Evolutionary conservation across 2,113 vertebrate genomes (phyloP).

Genomic region (Pedionomus torquatus): DNA sequence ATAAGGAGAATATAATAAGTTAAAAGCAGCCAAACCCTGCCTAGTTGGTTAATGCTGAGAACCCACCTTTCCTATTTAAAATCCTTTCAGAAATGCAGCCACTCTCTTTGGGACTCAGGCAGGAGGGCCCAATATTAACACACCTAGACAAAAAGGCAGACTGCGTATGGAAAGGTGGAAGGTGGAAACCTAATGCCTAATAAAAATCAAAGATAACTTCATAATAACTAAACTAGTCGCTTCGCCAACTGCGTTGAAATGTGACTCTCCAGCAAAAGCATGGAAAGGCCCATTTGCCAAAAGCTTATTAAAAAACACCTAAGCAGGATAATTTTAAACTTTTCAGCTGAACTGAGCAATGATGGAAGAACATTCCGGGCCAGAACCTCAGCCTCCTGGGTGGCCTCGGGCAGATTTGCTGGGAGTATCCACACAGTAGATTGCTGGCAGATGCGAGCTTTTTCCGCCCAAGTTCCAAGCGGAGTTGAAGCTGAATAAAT

Average conservation of each 20-base stretch:
- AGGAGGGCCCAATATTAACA: neutral
- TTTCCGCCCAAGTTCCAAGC: neutral
- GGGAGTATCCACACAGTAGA: neutral
- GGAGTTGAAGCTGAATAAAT: neutral
- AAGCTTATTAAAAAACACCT: neutral
- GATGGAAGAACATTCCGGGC: neutral
- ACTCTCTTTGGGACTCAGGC: neutral
- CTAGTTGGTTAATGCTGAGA: neutral
- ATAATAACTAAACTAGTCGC: neutral
- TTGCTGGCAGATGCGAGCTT: conserved; percentile 8
- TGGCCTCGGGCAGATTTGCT: conserved; percentile 4
- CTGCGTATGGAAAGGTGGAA: neutral
- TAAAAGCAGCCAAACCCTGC: neutral
- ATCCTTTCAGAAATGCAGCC: neutral
- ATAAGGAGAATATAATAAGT: neutral
- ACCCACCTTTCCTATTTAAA: neutral
- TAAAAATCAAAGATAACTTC: neutral
- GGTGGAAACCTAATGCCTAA: neutral
- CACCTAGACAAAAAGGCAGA: neutral
- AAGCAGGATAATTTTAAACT: neutral
- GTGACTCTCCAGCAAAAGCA: neutral
- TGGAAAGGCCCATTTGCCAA: neutral
- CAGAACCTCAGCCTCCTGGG: neutral
- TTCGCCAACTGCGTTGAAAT: neutral
- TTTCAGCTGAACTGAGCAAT: neutral